phyloP scores from a whole-genome alignment of 2,113 vertebrate species.

The Psephotus haematonotus region DNA sequence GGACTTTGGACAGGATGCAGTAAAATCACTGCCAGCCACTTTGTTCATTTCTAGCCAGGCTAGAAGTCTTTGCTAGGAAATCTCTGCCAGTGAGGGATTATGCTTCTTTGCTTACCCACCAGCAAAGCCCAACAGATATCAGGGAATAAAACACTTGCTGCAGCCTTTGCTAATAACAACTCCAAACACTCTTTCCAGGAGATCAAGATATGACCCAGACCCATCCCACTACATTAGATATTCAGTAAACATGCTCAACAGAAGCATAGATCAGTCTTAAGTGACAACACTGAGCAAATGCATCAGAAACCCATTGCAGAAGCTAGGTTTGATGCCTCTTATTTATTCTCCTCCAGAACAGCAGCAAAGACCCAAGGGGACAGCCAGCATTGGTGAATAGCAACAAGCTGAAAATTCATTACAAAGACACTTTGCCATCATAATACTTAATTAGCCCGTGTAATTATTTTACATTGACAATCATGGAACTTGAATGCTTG shows the following conservation, averaged over 20 bases:
- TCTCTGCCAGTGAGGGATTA: not conserved
- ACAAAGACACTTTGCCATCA: not conserved
- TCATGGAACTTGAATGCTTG: not conserved
- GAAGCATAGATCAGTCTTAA: not conserved
- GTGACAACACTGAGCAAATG: not conserved
- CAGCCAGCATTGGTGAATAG: not conserved
- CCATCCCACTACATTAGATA: not conserved
- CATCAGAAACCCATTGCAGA: not conserved
- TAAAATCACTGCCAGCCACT: not conserved
- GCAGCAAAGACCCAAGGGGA: not conserved
- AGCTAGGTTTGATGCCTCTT: not conserved
- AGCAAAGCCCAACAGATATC: not conserved
- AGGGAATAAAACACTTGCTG: not conserved
- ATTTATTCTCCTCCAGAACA: not conserved
- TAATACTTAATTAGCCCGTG: not conserved
- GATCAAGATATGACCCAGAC: not conserved
- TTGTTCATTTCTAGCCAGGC: not conserved
- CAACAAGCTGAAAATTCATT: not conserved
- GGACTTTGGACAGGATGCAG: not conserved
- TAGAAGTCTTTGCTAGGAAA: not conserved
- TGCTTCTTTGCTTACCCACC: not conserved
- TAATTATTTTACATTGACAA: not conserved
- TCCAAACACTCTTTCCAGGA: not conserved
- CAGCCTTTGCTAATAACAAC: not conserved
- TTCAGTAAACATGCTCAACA: not conserved